Percentiles rank a stretch among this genome's conserved stretches.
These are phyloP conservation scores for Chiloscyllium punctatum DNA, from an alignment of 2,797 vertebrate genomes.

Conservation along the genomic window DNA sequence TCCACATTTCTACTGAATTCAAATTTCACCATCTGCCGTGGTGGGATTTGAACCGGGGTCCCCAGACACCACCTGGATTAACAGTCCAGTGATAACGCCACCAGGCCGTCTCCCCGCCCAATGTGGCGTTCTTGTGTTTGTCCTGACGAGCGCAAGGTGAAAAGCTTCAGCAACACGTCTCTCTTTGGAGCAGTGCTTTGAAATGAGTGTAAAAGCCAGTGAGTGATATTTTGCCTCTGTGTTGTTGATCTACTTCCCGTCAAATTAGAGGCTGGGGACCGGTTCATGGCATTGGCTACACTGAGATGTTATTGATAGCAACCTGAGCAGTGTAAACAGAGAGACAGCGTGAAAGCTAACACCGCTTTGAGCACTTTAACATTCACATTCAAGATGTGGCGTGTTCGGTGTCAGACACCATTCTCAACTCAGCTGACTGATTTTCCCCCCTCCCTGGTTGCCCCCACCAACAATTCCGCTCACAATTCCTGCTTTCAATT, in stretches of 20 bases:
- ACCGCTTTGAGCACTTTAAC: neutral
- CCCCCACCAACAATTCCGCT: rapidly evolving
- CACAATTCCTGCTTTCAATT: neutral
- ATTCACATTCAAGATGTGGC: no score
- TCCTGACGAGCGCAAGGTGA: neutral
- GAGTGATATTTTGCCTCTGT: neutral
- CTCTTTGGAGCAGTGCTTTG: neutral
- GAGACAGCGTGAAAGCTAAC: neutral
- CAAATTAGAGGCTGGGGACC: neutral
- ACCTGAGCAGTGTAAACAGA: neutral
- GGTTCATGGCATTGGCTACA: neutral
- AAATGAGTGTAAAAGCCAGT: neutral
- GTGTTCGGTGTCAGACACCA: no score
- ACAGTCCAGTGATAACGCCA: no score
- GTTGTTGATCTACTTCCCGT: neutral
- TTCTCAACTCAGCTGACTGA: neutral
- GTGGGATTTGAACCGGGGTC: no score
- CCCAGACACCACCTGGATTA: no score
- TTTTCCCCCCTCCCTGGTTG: neutral
- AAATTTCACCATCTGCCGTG: no score
- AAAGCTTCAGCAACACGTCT: no score
- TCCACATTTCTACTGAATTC: no score
- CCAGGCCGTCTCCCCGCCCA: no score
- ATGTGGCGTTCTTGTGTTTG: no score
- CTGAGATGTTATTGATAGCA: neutral